Evolutionary conservation across 2,113 vertebrate species (phyloP).

Genomic region (Phylloscopus whistleri): DNA sequence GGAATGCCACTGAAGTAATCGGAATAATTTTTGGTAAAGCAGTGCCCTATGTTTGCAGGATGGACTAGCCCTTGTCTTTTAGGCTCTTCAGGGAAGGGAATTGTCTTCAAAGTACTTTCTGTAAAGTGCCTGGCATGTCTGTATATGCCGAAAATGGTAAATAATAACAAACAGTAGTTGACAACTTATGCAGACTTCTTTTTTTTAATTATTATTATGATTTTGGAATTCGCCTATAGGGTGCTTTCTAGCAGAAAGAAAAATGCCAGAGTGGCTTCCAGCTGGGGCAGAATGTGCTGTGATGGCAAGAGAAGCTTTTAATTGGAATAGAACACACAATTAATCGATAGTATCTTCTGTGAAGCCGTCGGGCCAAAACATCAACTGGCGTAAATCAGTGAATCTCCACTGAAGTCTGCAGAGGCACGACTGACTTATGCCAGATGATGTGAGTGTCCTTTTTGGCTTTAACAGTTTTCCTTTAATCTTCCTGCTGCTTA

Average conservation of each 20-base stretch:
- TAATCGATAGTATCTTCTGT: constrained; percentile 32
- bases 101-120: constrained; percentile 11
- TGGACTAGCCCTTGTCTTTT: not conserved
- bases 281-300: constrained; percentile 40
- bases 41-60: not conserved
- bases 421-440: not conserved
- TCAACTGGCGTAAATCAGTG: constrained; percentile 34
- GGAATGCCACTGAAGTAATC: not conserved
- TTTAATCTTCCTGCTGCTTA: constrained; percentile 61
- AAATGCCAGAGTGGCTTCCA: constrained; percentile 37
- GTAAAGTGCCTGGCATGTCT: not conserved
- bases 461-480: constrained; percentile 55
- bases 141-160: constrained; percentile 5
- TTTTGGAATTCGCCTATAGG: constrained; percentile 47
- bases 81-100: not conserved
- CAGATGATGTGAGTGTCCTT: constrained; percentile 53
- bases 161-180: constrained; percentile 30
- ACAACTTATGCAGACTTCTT: not conserved
- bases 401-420: not conserved
- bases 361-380: not conserved
- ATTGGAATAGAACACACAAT: not conserved
- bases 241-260: constrained; percentile 38
- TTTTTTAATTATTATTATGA: not conserved
- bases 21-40: not conserved
- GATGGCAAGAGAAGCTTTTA: not conserved